Conservation (phyloP, 2,888 invertebrate species). For the Eristalis tenax region DNA sequence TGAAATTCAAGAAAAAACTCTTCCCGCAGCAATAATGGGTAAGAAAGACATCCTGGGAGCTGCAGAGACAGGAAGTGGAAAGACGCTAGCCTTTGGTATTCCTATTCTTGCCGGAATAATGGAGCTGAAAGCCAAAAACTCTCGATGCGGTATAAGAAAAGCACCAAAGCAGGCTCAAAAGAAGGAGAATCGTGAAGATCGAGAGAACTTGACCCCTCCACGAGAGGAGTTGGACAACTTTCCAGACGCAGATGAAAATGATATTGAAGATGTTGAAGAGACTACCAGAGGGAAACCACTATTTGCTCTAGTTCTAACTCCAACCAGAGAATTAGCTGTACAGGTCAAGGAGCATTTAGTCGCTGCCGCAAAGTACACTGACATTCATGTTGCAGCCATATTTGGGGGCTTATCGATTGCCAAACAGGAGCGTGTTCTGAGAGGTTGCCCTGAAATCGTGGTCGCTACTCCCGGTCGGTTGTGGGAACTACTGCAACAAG, state of each 20-base stretch:
- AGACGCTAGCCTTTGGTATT: constrained; percentile 98
- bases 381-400: constrained; percentile 88
- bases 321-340: constrained; percentile 97
- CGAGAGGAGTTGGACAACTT: constrained; percentile 76
- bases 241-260: constrained; percentile 73
- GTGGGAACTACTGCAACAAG: constrained; percentile 94
- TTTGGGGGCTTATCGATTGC: constrained; percentile 97
- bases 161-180: constrained; percentile 74
- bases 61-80: constrained; percentile 99
- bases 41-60: constrained; percentile 97
- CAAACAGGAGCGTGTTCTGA: constrained; percentile 94
- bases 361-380: constrained; percentile 90
- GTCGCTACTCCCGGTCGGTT: constrained; percentile 98
- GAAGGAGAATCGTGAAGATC: constrained; percentile 77
- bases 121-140: constrained; percentile 83
- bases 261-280: constrained; percentile 70
- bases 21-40: constrained; percentile 92
- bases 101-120: constrained; percentile 95
- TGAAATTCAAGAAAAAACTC: constrained; percentile 90
- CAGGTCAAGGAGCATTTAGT: constrained; percentile 94
- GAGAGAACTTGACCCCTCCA: constrained; percentile 81
- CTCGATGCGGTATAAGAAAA: constrained; percentile 78
- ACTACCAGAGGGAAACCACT: constrained; percentile 79
- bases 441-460: constrained; percentile 93
- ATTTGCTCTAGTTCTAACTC: constrained; percentile 94